Evolutionary conservation across 2,797 vertebrate species (phyloP).

Genomic region (Brachyalestes nurse): DNA sequence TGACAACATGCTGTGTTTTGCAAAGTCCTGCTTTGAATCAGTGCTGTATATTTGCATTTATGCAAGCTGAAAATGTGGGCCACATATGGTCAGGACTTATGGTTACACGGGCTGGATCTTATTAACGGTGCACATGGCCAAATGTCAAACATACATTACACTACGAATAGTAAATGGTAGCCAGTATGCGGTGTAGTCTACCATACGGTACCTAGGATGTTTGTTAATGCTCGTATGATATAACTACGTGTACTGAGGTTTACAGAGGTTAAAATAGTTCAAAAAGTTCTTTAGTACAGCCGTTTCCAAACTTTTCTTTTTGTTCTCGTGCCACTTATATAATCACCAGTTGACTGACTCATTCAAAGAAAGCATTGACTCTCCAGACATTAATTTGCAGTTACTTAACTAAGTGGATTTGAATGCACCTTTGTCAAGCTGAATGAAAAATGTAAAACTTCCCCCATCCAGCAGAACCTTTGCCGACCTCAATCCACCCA

Average conservation of each 20-base stretch:
- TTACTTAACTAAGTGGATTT: constrained; percentile 35
- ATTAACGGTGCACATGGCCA: not conserved
- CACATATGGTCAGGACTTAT: not conserved
- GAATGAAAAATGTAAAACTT: constrained; percentile 26
- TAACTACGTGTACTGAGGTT: not conserved
- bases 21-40: not conserved
- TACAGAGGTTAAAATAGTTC: not conserved
- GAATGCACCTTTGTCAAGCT: constrained; percentile 20
- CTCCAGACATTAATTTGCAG: constrained; percentile 35
- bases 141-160: not conserved
- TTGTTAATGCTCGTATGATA: not conserved
- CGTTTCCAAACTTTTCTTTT: constrained; percentile 18
- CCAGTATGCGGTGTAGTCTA: not conserved
- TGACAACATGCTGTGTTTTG: not conserved
- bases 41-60: not conserved
- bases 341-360: constrained; percentile 24
- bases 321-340: constrained; percentile 11
- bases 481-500: constrained; percentile 7
- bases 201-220: not conserved
- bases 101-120: not conserved
- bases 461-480: not conserved
- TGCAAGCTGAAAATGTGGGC: not conserved
- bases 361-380: constrained; percentile 20
- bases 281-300: not conserved
- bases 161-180: not conserved